Conservation (phyloP, 2,797 vertebrate species). For the Pteropus rufus region DNA sequence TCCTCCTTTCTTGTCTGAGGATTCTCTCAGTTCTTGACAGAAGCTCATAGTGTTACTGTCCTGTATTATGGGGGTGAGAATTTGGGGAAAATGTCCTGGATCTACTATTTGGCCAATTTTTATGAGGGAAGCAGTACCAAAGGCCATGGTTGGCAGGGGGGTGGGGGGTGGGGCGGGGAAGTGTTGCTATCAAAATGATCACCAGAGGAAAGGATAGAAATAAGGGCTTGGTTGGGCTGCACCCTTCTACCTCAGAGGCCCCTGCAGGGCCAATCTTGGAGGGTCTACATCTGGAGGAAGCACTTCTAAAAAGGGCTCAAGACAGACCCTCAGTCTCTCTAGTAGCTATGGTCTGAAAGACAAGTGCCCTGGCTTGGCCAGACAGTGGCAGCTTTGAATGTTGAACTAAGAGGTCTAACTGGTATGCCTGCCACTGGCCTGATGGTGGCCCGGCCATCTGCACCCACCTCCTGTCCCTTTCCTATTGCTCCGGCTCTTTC, state of each 20-base stretch:
- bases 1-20: not conserved
- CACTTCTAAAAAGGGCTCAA: not conserved
- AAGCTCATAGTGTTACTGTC: not conserved
- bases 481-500: not conserved
- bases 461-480: rapidly evolving
- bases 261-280: not conserved
- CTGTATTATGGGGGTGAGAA: not conserved
- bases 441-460: not conserved
- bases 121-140: not conserved
- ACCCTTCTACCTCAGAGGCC: rapidly evolving
- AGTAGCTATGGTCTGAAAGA: not conserved
- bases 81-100: not conserved
- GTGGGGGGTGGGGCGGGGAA: no score
- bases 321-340: not conserved
- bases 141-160: no score
- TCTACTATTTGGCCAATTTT: not conserved
- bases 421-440: not conserved
- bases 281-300: not conserved
- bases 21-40: not conserved
- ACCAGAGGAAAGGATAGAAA: not conserved
- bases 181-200: not conserved
- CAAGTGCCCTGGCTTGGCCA: not conserved
- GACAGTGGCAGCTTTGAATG: not conserved
- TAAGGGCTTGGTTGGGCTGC: no score
- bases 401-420: no score